A percentile compares a stretch with the other conserved stretches of the same genome.
phyloP scores from a whole-genome alignment of 2,888 invertebrate genomes.

The Spodoptera littoralis region DNA sequence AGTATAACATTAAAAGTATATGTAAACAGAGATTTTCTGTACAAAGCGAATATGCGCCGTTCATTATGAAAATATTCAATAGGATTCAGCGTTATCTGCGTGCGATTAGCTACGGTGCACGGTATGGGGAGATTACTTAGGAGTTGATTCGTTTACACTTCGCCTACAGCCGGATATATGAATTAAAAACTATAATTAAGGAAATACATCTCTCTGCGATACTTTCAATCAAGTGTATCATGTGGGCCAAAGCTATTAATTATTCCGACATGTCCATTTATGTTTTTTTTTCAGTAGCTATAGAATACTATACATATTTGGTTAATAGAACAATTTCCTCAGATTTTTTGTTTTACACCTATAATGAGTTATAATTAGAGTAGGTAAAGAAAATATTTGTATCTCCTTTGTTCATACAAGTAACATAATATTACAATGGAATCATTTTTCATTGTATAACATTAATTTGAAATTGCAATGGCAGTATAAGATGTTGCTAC shows the following conservation, averaged over 20 bases:
- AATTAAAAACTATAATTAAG: conserved; percentile 39
- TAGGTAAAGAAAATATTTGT: conserved; percentile 9
- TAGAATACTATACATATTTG: too few species aligned
- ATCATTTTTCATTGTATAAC: conserved; percentile 36
- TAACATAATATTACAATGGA: conserved; percentile 26
- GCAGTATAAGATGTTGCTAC: conserved; percentile 8
- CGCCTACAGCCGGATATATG: conserved; percentile 40
- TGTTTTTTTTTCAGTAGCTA: conserved; percentile 17
- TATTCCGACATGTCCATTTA: conserved; percentile 43
- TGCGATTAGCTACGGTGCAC: conserved; percentile 33
- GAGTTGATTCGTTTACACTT: conserved; percentile 27
- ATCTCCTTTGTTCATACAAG: conserved; percentile 8
- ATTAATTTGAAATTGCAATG: conserved; percentile 31
- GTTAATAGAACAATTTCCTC: too few species aligned
- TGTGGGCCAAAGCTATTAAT: conserved; percentile 21
- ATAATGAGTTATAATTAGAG: too few species aligned
- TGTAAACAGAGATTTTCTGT: not conserved
- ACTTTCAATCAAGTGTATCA: conserved; percentile 36
- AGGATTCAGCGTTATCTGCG: conserved; percentile 31
- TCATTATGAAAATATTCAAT: conserved; percentile 19
- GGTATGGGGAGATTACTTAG: conserved; percentile 24
- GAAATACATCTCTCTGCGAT: conserved; percentile 31
- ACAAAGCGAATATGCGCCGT: not conserved
- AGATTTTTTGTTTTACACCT: too few species aligned
- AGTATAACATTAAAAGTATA: too few species aligned